phyloP scores from a whole-genome alignment of 1,140 invertebrate species.

The Goniozus legneri region DNA sequence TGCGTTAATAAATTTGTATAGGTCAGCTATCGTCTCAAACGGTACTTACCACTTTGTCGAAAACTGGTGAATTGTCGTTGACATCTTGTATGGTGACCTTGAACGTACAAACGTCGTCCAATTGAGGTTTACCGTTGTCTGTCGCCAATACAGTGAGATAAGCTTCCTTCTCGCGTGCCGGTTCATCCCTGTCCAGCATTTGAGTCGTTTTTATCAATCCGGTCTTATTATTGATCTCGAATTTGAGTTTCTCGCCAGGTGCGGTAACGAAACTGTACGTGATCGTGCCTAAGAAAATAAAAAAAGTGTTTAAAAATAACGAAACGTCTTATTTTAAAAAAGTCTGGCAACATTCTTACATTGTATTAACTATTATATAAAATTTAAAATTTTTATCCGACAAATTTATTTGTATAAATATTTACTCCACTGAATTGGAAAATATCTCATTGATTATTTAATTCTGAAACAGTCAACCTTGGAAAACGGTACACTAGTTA shows the following conservation, averaged over 20 bases:
- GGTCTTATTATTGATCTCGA: constrained; percentile 71
- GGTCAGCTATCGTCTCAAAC: too few species aligned
- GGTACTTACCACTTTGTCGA: constrained; percentile 72
- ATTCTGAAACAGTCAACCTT: too few species aligned
- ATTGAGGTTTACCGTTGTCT: constrained; percentile 78
- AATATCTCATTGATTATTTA: too few species aligned
- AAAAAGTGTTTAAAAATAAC: too few species aligned
- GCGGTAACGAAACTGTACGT: constrained; percentile 76
- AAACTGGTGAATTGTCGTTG: constrained; percentile 83
- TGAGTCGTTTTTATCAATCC: constrained; percentile 73
- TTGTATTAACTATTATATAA: too few species aligned
- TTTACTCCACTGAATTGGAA: too few species aligned
- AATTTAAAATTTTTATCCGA: too few species aligned
- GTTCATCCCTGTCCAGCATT: constrained; percentile 82
- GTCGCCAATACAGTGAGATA: constrained; percentile 78
- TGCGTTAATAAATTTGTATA: too few species aligned
- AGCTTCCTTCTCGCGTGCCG: constrained; percentile 76
- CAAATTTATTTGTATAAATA: too few species aligned
- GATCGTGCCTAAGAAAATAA: constrained; percentile 55
- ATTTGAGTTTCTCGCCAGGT: constrained; percentile 70
- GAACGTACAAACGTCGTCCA: constrained; percentile 84
- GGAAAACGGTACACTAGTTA: too few species aligned
- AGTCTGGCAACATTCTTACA: too few species aligned
- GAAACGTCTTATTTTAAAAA: too few species aligned
- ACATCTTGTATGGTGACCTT: constrained; percentile 83